Base-by-base conservation (phyloP, 1,140 invertebrate genomes). In the Drosophila persimilis region DNA sequence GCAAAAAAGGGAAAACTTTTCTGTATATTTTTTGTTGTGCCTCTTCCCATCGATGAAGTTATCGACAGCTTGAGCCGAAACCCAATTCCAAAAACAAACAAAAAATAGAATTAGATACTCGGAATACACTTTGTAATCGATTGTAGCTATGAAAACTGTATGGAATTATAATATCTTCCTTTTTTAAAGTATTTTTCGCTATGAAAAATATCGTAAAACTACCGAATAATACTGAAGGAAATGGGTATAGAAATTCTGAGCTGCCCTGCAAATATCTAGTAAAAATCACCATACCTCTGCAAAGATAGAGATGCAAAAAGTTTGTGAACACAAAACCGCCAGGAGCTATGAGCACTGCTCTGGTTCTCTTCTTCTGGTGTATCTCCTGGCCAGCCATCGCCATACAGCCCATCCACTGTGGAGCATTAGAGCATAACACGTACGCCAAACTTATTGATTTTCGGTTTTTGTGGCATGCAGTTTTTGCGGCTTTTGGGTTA, bases 361-460 rank as follows among this genome's bases (percentile, higher is more conserved):
- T 13, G 41, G 47, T 54, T 17, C 44, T 39, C 17, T 13, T 54
- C 72, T 61, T 53, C 44, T 20, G 45, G 48, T 55, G 69, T 44
- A 77, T 77, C 58, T 77, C 17, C 43, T 58, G 24, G 65, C 41
- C 47, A 62, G 43, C 41, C 48, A 20, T 26, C 24, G 7, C 50
- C 7, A 8, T 9, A 62, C 39, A 13, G 35, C 17, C 26, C 46
- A 17, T 48, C 29, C 46, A 58, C 70, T 39, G 20, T 15, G 66
- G 62, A 63, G 60, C 60, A 60, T 50, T 74, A 60, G 57, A 76
- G 62, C 83, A 59, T 62, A 79, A 76, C 83, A 88, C 83, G 83
- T 86, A 78, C 84, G 74, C 65, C 78, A 76, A 88, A 83, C 74
- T 83, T 88, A 86, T 86, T 88, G 83, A 88, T 86, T 86, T 88